Percentiles rank a stretch among this genome's conserved stretches.
Evolutionary conservation across 2,113 vertebrate species (phyloP).

Genomic region (Carassius carassius): DNA sequence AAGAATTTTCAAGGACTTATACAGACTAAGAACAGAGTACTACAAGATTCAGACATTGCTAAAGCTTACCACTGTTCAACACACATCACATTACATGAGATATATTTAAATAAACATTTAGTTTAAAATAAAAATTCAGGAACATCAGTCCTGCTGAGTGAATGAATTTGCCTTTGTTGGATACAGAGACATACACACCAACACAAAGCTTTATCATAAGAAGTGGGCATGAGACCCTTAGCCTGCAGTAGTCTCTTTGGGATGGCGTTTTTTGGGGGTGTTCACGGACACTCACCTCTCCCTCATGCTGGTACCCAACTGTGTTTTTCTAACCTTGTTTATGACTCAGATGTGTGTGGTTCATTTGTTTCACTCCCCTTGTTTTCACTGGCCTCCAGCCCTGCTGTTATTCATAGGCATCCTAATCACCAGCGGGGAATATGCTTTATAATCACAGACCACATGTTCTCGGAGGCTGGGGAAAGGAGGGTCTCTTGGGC

Average conservation of each 20-base stretch:
- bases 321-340: conserved; percentile 78
- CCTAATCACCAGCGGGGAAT: conserved; percentile 72
- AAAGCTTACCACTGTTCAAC: no score
- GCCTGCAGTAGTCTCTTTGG: neutral
- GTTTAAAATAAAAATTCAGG: neutral
- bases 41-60: no score
- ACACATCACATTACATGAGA: no score
- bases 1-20: no score
- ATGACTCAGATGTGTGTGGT: conserved; percentile 75
- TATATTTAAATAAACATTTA: neutral
- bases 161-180: no score
- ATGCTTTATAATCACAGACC: conserved; percentile 67
- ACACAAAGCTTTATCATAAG: neutral
- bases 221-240: conserved; percentile 12
- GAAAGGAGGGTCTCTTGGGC: neutral
- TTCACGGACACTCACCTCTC: conserved; percentile 29
- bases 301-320: conserved; percentile 53
- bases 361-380: conserved; percentile 74
- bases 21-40: no score
- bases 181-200: no score
- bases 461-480: conserved; percentile 63
- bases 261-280: conserved; percentile 6
- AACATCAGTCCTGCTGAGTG: no score
- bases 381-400: conserved; percentile 72
- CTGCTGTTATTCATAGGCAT: conserved; percentile 77